These are phyloP conservation scores for Onychomys leucogaster DNA, from an alignment of 2,797 vertebrate genomes.

Conservation along the genomic window DNA sequence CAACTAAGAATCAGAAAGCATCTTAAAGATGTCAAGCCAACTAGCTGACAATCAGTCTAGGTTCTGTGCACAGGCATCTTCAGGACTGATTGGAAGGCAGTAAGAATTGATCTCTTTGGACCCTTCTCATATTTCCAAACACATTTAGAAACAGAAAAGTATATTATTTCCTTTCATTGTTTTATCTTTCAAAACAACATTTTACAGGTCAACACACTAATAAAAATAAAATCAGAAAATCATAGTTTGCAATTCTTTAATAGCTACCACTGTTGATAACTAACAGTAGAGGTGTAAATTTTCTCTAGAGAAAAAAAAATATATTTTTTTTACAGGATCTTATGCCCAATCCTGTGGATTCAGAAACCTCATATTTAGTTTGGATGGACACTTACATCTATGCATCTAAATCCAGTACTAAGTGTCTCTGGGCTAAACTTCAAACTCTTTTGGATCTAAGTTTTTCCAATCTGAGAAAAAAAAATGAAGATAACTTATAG, in stretches of 20 bases:
- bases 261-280: not conserved
- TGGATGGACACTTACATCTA: not conserved
- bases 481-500: not conserved
- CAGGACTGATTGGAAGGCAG: not conserved
- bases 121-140: slow-evolving; percentile 27
- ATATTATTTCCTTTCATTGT: not conserved
- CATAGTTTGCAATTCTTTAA: not conserved
- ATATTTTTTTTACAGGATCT: not conserved
- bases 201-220: slow-evolving; percentile 1
- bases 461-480: slow-evolving; percentile 12
- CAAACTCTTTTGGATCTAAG: not conserved
- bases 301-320: slow-evolving; percentile 36
- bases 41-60: not conserved
- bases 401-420: slow-evolving; percentile 12
- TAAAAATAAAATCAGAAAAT: slow-evolving; percentile 50
- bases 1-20: slow-evolving; percentile 11
- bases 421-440: slow-evolving; percentile 12
- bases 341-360: not conserved
- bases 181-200: slow-evolving; percentile 36
- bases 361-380: not conserved
- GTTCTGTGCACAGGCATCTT: not conserved
- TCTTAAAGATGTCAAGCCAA: not conserved
- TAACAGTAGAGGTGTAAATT: not conserved
- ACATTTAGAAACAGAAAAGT: slow-evolving; percentile 49
- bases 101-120: not conserved